These are phyloP conservation scores for Anser cygnoides DNA, from an alignment of 2,113 vertebrate genomes.

Conservation along the genomic window DNA sequence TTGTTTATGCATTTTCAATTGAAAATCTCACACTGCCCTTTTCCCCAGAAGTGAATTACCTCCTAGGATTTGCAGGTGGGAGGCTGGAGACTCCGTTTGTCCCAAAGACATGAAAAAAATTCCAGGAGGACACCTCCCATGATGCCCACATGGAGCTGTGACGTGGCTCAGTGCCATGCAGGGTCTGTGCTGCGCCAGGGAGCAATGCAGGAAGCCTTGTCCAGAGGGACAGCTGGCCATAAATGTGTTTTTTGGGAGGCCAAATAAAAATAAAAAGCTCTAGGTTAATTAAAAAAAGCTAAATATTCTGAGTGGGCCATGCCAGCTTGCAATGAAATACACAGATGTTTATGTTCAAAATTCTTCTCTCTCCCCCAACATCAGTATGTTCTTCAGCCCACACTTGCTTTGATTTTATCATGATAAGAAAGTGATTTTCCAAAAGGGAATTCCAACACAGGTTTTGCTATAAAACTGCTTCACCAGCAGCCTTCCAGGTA, in stretches of 20 bases:
- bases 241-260: too few species aligned
- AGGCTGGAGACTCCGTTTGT: not conserved
- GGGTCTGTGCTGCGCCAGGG: not conserved
- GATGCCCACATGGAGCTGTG: fast-evolving
- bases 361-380: not conserved
- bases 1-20: not conserved
- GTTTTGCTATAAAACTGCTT: not conserved
- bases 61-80: not conserved
- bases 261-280: not conserved
- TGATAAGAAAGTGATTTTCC: not conserved
- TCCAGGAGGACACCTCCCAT: not conserved
- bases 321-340: not conserved
- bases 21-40: not conserved
- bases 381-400: not conserved
- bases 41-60: not conserved
- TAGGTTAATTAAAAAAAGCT: not conserved
- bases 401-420: fast-evolving
- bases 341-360: not conserved
- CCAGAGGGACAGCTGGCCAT: not conserved
- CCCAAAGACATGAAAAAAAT: not conserved
- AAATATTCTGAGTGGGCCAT: not conserved
- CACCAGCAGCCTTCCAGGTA: not conserved
- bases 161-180: fast-evolving
- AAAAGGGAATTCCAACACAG: not conserved
- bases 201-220: too few species aligned